Percentiles rank a stretch among this genome's conserved stretches.
These are phyloP conservation scores for Nesidiocoris tenuis DNA, from an alignment of 2,888 invertebrate species.

Conservation along the genomic window DNA sequence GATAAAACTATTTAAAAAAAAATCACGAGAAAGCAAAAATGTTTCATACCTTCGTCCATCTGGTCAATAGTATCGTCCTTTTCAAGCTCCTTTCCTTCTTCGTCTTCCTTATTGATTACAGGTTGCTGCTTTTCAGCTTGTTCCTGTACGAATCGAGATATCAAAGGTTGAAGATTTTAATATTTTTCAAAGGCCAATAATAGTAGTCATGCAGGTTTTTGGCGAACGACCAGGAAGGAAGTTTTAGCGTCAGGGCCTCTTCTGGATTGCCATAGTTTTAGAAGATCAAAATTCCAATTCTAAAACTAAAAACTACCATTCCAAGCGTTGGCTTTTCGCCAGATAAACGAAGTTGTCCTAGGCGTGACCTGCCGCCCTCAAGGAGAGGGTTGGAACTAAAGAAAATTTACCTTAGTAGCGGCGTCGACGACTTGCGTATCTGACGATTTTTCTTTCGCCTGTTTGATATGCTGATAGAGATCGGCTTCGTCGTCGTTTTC, in stretches of 20 bases:
- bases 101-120: constrained; percentile 64
- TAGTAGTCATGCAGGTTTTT: no score
- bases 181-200: no score
- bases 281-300: no score
- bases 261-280: no score
- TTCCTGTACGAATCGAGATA: constrained; percentile 59
- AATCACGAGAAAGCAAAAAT: neutral
- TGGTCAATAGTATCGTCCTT: constrained; percentile 62
- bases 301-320: no score
- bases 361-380: no score
- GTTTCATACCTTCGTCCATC: constrained; percentile 52
- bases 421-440: constrained; percentile 65
- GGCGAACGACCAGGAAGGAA: no score
- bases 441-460: constrained; percentile 62
- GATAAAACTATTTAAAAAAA: constrained; percentile 3
- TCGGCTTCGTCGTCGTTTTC: constrained; percentile 57
- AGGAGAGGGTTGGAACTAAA: no score
- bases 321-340: no score
- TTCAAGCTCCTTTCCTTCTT: constrained; percentile 55
- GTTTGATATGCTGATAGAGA: constrained; percentile 81
- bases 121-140: constrained; percentile 70
- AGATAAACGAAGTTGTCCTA: no score
- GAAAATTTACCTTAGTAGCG: constrained; percentile 61
- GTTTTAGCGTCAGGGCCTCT: no score
- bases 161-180: neutral